Conservation (phyloP, 2,888 invertebrate genomes). For the Xestoiulus laeticollis region DNA sequence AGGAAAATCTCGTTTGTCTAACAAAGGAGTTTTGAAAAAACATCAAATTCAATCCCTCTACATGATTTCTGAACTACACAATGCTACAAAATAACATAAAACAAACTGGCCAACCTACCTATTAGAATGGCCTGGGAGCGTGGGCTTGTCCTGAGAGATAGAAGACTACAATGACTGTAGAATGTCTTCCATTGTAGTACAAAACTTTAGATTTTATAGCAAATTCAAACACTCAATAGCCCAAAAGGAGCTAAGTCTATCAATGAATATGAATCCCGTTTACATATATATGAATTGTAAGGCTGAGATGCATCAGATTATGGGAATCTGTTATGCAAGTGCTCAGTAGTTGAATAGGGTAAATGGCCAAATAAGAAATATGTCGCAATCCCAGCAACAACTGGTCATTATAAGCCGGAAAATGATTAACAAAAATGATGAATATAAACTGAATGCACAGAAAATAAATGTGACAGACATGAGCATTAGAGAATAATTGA, state of each 20-base stretch:
- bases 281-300: background rate
- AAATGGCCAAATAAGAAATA: background rate
- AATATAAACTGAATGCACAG: background rate
- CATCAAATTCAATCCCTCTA: background rate
- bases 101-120: slow-evolving; percentile 49
- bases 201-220: background rate
- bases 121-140: slow-evolving; percentile 36
- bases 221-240: background rate
- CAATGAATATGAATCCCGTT: background rate
- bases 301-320: background rate
- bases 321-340: background rate
- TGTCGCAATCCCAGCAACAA: background rate
- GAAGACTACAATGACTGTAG: slow-evolving; percentile 37
- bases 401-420: background rate
- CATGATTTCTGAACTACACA: background rate
- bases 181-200: background rate
- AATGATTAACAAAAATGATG: background rate
- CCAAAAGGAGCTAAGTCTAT: slow-evolving; percentile 14
- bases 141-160: slow-evolving; percentile 39
- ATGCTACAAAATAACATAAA: slow-evolving; percentile 41
- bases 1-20: background rate
- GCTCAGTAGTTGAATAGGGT: background rate
- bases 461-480: background rate
- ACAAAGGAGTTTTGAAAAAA: background rate
- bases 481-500: background rate